A percentile compares a stretch with the other conserved stretches of the same genome.
These are phyloP conservation scores for Motacilla alba DNA, from an alignment of 2,113 vertebrate species.

Conservation along the genomic window DNA sequence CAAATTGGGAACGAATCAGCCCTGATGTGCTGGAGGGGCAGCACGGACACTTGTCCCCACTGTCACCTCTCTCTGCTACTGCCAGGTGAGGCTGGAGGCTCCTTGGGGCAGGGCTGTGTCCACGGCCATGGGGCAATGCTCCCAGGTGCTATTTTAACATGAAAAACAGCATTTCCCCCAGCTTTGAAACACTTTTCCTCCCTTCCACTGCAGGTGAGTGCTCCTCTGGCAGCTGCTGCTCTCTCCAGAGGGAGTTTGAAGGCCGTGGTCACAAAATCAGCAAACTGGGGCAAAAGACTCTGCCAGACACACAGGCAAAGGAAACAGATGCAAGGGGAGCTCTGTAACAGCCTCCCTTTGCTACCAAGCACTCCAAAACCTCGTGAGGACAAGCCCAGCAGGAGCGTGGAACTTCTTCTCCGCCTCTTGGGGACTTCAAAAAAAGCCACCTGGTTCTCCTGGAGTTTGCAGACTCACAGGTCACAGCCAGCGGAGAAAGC, in stretches of 20 bases:
- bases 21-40: not conserved
- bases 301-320: not conserved
- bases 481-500: not conserved
- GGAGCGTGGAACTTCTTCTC: not conserved
- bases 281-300: not conserved
- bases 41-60: not conserved
- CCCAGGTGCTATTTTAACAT: not conserved
- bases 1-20: not conserved
- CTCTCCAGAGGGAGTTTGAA: not conserved
- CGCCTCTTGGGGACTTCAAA: not conserved
- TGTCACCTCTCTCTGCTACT: not conserved
- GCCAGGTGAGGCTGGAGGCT: not conserved
- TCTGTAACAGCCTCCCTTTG: not conserved
- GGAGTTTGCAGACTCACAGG: not conserved
- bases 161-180: not conserved
- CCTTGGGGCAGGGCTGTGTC: not conserved
- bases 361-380: not conserved
- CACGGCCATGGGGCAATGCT: not conserved
- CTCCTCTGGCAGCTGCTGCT: not conserved
- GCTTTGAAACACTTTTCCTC: not conserved
- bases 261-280: not conserved
- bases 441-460: not conserved
- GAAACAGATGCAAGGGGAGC: slow-evolving; percentile 32
- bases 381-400: not conserved
- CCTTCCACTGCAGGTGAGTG: not conserved